Evolutionary conservation across 2,113 vertebrate species (phyloP).

Genomic region (Cervus canadensis): DNA sequence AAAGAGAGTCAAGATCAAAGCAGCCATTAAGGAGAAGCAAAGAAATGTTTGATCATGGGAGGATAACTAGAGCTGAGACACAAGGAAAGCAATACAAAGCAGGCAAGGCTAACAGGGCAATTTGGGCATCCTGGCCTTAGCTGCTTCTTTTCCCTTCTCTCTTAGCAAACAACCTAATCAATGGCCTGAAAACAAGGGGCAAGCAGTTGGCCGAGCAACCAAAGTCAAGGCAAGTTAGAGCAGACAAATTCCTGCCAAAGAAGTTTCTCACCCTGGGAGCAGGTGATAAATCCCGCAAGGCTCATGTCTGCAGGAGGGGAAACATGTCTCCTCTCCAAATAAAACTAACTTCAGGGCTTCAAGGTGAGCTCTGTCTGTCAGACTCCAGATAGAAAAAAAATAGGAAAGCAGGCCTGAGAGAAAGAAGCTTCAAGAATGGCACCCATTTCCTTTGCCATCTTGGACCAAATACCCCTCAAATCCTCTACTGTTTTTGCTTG

Average conservation of each 20-base stretch:
- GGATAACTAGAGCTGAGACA: neutral
- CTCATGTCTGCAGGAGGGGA: neutral
- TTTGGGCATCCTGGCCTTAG: neutral
- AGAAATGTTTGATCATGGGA: neutral
- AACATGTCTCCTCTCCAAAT: neutral
- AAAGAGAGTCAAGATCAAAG: neutral
- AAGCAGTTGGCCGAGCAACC: neutral
- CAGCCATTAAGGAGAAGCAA: neutral
- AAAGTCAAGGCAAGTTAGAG: neutral
- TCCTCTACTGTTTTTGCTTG: neutral
- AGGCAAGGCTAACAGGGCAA: neutral
- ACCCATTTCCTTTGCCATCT: neutral
- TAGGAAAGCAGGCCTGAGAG: neutral
- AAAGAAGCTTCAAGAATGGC: neutral
- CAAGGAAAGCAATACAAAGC: neutral
- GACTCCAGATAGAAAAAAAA: neutral
- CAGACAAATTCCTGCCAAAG: neutral
- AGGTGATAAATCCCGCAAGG: conserved; percentile 2
- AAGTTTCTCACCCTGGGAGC: neutral
- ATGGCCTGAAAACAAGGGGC: neutral
- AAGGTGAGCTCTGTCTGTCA: neutral
- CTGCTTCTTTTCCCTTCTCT: neutral
- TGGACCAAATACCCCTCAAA: neutral
- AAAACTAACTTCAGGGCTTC: conserved; percentile 23
- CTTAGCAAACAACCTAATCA: neutral